Conservation (phyloP, 1,140 invertebrate species). For the Drosophila guanche region DNA sequence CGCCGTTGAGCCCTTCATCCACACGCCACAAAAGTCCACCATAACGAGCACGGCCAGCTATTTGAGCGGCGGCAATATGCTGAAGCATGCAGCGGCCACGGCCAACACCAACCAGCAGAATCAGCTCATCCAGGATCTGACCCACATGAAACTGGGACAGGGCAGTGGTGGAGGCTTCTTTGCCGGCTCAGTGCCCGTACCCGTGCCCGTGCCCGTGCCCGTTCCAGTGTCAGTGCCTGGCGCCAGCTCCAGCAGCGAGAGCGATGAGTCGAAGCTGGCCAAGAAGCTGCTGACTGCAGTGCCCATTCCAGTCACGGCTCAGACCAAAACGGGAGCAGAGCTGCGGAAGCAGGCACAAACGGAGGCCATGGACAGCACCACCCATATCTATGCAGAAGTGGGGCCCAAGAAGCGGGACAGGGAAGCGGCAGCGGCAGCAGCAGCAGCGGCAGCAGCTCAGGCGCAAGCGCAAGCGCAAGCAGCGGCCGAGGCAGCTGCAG, state of each 20-base stretch:
- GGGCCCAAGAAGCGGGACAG: slow-evolving; percentile 75
- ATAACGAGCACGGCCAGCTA: slow-evolving; percentile 69
- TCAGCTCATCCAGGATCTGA: slow-evolving; percentile 79
- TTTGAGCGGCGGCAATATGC: slow-evolving; percentile 60
- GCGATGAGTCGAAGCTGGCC: slow-evolving; percentile 81
- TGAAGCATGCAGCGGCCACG: slow-evolving; percentile 75
- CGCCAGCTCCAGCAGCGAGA: slow-evolving; percentile 62
- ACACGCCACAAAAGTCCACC: slow-evolving; percentile 87
- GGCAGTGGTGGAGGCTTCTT: slow-evolving; percentile 48
- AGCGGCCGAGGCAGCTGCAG: slow-evolving; percentile 42
- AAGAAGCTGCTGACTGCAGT: slow-evolving; percentile 66
- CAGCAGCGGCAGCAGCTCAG: slow-evolving; percentile 39
- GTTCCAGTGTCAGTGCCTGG: slow-evolving; percentile 4
- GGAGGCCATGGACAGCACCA: slow-evolving; percentile 76
- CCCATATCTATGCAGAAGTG: slow-evolving; percentile 78
- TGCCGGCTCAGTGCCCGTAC: slow-evolving; percentile 23
- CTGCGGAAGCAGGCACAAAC: slow-evolving; percentile 54
- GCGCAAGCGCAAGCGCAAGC: slow-evolving; percentile 54
- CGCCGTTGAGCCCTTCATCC: slow-evolving; percentile 95
- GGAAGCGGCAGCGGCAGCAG: slow-evolving; percentile 65
- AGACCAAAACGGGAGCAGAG: slow-evolving; percentile 52
- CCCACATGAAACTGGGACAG: slow-evolving; percentile 68
- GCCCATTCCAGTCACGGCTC: background rate
- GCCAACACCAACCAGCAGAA: slow-evolving; percentile 80
- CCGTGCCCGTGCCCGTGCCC: slow-evolving; percentile 18